Base-by-base conservation (phyloP, 2,113 vertebrate species). In the Apteryx mantelli region DNA sequence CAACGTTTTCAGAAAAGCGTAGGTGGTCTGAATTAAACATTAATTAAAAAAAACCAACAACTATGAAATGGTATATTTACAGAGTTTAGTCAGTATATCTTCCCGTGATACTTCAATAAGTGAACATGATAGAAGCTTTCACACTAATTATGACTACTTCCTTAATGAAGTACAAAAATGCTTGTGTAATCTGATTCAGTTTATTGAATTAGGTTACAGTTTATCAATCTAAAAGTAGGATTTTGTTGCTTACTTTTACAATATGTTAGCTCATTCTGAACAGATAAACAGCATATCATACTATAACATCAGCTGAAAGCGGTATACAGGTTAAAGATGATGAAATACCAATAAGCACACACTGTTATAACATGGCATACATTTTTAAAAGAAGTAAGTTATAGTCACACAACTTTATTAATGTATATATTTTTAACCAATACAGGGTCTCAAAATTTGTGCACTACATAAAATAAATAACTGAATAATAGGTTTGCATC, bases 121-220 rank as follows among this genome's bases (percentile, higher is more conserved):
- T 94, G 78, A 95, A 93, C 28, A 93, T 2, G 3, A 95, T 48
- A 95, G 91, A 97, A 95, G 86, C 76, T 95, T 92, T 94, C 91
- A 83, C 52, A 95, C 93, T 97, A 96, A 97, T 95, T 96, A 91
- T 79, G 55, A 92, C 91, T 95, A 82, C 64, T 97, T 94, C 66
- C 82, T 93, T 96, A 96, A 97, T 94, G 89, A 97, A 97, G 77
- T 95, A 83, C 87, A 98, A 95, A 97, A 97, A 86, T 92, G 83
- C 94, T 96, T 93, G 70, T 42, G 24, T 86, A 96, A 94, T 97
- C 78, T 86, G 68, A 95, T 94, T 96, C 80, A 93, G 83, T 94
- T 96, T 96, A 88, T 91, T 93, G 78, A 97, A 97, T 96, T 82
- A 93, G 58, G 61, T 91, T 94, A 86, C 26, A 92, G 83, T 95